Percentiles rank a stretch among this genome's conserved stretches.
These are phyloP conservation scores for Ametastegia equiseti DNA, from an alignment of 2,888 invertebrate genomes.

Conservation along the genomic window DNA sequence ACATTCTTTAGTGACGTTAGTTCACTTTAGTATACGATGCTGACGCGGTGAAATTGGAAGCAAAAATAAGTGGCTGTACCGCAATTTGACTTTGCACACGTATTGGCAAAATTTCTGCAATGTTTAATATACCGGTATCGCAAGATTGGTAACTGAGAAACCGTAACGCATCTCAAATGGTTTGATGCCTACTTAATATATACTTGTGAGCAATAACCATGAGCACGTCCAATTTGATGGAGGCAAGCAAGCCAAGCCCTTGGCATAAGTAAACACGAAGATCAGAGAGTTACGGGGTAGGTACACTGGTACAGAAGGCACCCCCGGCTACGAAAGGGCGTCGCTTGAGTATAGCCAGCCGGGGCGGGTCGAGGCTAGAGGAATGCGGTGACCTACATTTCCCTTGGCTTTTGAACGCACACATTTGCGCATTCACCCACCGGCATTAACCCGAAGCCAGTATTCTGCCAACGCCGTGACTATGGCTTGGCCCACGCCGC, in stretches of 20 bases:
- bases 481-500: neutral
- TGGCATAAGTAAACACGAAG: conserved; percentile 1
- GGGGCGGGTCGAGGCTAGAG: conserved; percentile 21
- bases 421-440: neutral
- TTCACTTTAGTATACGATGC: neutral
- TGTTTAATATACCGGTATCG: neutral
- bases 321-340: conserved; percentile 4
- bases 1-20: neutral
- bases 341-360: neutral
- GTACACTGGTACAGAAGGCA: neutral
- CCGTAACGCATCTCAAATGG: neutral
- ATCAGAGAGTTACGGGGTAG: neutral
- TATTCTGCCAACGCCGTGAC: conserved; percentile 8
- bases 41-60: neutral
- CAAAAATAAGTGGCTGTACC: neutral
- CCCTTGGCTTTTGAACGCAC: conserved; percentile 26
- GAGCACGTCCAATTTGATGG: conserved; percentile 8
- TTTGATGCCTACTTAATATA: neutral
- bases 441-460: conserved; percentile 2
- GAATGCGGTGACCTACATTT: conserved; percentile 35
- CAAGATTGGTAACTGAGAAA: neutral
- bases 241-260: conserved; percentile 3
- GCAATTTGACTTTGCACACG: too few relatives aligned
- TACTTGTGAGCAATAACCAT: conserved; percentile 6
- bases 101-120: neutral